Base-by-base conservation (phyloP, 1,140 invertebrate genomes). In the Ooceraea biroi region DNA sequence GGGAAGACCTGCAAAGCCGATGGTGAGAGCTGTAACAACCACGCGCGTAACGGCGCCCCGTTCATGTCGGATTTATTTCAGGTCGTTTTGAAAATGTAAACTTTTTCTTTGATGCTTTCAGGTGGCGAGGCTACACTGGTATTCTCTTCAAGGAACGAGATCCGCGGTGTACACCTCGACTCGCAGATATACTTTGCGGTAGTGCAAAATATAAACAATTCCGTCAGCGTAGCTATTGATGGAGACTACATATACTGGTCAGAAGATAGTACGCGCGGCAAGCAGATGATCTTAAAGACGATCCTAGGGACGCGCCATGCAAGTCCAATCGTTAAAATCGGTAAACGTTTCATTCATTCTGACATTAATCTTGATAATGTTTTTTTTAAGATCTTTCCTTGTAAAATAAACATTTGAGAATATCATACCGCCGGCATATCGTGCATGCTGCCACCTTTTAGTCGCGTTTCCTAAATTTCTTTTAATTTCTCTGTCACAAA, bases 241-340 rank as follows among this genome's bases (percentile, higher is more conserved):
- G 96, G 96, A 0, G 91, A 91, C 0, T 93, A 96, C 80, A 89
- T 97, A n/a, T 98, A 97, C 87, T 98, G 97, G 97, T 96, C 97
- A 0, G 96, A 97, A 83, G n/a, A n/a, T n/a, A 95, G 96, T 12
- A 93, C 95, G 1, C 88, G 95, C 25, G 96, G 96, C 10, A 95
- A 96, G 4, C 96, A 97, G 89, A 94, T 95, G 22, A 97, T 98
- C 71, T 94, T 96, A 52, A 94, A 84, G 94, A 95, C 8, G 89
- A 93, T 44, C 94, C 96, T 90, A 96, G 36, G 36, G 36, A 36
- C 36, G 36, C n/a, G n/a, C n/a, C n/a, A n/a, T n/a, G n/a, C n/a
- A n/a, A n/a, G n/a, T n/a, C n/a, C 96, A 69, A 91, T 95, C 50
- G 93, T 95, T 3, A 92, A 90, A 30, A 85, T 92, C 50, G 95